phyloP scores from a whole-genome alignment of 2,797 vertebrate species.

The Glyptemys insculpta region DNA sequence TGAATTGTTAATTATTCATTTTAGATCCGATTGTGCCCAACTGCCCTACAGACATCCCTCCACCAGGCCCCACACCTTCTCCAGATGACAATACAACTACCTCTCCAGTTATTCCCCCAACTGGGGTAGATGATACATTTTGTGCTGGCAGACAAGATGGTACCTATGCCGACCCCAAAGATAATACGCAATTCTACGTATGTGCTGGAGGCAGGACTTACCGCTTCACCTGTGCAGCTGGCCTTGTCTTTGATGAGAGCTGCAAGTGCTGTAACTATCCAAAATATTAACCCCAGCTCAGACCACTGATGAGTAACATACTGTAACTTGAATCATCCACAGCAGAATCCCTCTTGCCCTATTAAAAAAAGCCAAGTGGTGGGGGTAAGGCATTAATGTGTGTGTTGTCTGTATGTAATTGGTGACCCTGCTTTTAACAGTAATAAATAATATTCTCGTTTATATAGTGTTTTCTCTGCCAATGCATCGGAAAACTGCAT shows the following conservation, averaged over 20 bases:
- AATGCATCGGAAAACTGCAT: neutral
- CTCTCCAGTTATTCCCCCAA: neutral
- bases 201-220: constrained; percentile 18
- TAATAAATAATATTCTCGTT: neutral
- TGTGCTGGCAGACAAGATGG: constrained; percentile 43
- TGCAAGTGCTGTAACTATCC: constrained; percentile 55
- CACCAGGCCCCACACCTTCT: neutral
- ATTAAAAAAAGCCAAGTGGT: neutral
- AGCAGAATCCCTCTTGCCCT: neutral
- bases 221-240: constrained; percentile 4
- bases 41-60: neutral
- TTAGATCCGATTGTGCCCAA: neutral
- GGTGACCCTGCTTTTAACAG: neutral
- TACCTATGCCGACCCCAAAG: constrained; percentile 25
- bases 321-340: neutral
- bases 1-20: neutral
- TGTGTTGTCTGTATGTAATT: neutral
- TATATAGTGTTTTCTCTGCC: no score
- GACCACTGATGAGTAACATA: neutral
- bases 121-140: neutral
- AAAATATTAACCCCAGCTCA: neutral
- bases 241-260: constrained; percentile 34
- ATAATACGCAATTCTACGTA: constrained; percentile 38
- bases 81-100: neutral
- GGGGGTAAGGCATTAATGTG: neutral